Evolutionary conservation across 1,140 invertebrate species (phyloP).

Genomic region (Hydropsyche tenuis): DNA sequence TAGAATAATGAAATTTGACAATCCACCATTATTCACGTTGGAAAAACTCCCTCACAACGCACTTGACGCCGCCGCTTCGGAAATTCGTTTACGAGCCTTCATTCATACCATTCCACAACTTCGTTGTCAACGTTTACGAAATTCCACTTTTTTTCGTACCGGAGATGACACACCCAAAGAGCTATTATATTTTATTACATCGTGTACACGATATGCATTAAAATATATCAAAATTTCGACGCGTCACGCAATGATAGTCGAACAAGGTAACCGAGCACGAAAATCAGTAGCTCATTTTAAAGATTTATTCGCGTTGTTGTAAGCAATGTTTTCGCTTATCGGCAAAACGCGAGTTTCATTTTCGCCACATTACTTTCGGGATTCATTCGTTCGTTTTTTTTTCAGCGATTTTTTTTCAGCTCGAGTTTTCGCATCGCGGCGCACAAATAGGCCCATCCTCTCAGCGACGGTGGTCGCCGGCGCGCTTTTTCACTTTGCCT

Average conservation of each 20-base stretch:
- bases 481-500: not conserved
- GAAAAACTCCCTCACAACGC: too few species aligned
- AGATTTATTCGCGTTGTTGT: conserved; percentile 28
- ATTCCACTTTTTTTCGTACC: too few species aligned
- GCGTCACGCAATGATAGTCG: conserved; percentile 1
- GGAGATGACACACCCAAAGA: too few species aligned
- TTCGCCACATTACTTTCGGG: conserved; percentile 29
- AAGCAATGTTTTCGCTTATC: conserved; percentile 30
- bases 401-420: not conserved
- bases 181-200: too few species aligned
- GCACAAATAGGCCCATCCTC: conserved; percentile 6
- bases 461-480: not conserved
- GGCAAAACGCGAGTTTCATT: conserved; percentile 25
- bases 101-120: too few species aligned
- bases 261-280: conserved; percentile 15
- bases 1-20: too few species aligned
- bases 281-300: conserved; percentile 30
- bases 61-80: too few species aligned
- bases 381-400: not conserved
- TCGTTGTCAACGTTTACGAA: too few species aligned
- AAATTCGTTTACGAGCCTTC: too few species aligned
- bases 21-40: too few species aligned
- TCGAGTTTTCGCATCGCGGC: not conserved
- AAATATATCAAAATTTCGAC: too few species aligned
- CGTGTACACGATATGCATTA: too few species aligned